These are phyloP conservation scores for Eumerus sabulonum DNA, from an alignment of 2,888 invertebrate genomes.

Conservation along the genomic window DNA sequence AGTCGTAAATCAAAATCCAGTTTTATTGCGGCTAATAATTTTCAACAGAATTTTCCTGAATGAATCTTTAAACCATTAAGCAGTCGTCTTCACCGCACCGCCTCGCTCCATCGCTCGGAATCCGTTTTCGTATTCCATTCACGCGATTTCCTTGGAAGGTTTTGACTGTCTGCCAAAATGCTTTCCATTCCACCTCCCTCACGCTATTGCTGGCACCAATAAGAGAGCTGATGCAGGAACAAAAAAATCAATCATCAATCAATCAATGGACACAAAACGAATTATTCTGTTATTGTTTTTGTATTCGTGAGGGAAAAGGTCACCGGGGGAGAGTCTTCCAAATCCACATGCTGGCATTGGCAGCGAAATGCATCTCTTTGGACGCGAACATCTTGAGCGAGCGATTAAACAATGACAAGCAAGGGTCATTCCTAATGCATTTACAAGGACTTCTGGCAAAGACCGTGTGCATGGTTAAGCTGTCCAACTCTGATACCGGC, in stretches of 20 bases:
- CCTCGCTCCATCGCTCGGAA: too few species aligned
- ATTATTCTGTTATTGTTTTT: background rate
- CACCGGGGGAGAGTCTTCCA: conserved; percentile 26
- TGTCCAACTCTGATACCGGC: conserved; percentile 1
- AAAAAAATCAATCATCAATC: conserved; percentile 56
- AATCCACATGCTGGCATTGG: conserved; percentile 44
- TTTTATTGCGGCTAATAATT: too few species aligned
- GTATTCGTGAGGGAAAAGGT: conserved; percentile 42
- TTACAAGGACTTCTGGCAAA: conserved; percentile 22
- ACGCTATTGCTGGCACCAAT: conserved; percentile 4
- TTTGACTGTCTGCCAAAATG: conserved; percentile 38
- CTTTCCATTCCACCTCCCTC: conserved; percentile 2
- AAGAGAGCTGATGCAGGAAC: conserved; percentile 1
- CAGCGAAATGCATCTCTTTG: conserved; percentile 45
- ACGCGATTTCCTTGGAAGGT: background rate
- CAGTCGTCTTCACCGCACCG: too few species aligned
- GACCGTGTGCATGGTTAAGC: background rate
- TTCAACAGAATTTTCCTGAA: background rate
- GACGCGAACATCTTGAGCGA: background rate
- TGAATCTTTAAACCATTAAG: too few species aligned
- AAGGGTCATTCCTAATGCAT: conserved; percentile 40
- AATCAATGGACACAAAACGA: conserved; percentile 33
- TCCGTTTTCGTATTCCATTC: too few species aligned
- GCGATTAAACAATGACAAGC: conserved; percentile 24
- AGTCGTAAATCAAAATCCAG: too few species aligned